phyloP scores from a whole-genome alignment of 2,113 vertebrate genomes.

The Phoxinus phoxinus region DNA sequence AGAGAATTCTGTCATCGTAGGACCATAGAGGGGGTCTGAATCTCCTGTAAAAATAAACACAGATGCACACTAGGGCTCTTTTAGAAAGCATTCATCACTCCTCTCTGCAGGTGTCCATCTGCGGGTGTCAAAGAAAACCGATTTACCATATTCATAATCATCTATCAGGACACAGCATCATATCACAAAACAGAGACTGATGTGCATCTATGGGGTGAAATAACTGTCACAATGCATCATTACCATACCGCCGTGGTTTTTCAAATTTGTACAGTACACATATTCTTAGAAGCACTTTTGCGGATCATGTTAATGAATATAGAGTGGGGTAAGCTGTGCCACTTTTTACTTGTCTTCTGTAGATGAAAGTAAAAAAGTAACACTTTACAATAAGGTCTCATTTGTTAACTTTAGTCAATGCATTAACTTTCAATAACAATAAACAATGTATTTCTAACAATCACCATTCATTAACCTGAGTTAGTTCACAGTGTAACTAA shows the following conservation, averaged over 20 bases:
- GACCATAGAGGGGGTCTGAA: slow-evolving; percentile 17
- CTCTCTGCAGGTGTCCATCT: slow-evolving; percentile 40
- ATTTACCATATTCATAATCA: slow-evolving; percentile 1
- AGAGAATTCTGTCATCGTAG: slow-evolving; percentile 23
- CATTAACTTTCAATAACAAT: no score
- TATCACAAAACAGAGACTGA: background rate
- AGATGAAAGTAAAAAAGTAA: no score
- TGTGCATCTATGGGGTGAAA: background rate
- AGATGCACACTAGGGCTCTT: slow-evolving; percentile 20
- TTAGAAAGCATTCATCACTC: slow-evolving; percentile 32
- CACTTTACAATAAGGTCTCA: no score
- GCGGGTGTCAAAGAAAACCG: slow-evolving; percentile 23
- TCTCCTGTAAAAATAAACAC: slow-evolving; percentile 46
- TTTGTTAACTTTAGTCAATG: no score
- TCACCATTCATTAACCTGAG: no score
- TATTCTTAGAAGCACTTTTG: background rate
- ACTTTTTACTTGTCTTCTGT: no score
- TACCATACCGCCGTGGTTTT: background rate
- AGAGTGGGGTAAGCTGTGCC: no score
- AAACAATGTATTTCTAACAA: no score
- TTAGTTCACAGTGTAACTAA: no score
- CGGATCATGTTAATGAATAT: background rate
- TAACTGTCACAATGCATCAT: background rate
- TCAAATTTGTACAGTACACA: no score
- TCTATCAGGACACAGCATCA: background rate